These are phyloP conservation scores for Elaphurus davidianus DNA, from an alignment of 2,113 vertebrate species.

Conservation along the genomic window DNA sequence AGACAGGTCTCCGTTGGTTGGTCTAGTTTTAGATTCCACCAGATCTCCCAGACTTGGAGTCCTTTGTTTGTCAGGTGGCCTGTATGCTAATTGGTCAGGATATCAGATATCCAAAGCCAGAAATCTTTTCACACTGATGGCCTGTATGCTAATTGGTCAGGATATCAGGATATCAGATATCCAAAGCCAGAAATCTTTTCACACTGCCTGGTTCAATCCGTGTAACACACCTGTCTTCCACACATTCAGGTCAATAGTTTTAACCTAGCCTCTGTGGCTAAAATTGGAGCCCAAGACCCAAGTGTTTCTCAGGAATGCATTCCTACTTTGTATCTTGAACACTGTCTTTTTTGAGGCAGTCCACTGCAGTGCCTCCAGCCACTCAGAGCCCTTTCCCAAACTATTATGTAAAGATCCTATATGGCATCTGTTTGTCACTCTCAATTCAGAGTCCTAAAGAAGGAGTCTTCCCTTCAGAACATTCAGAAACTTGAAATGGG, in stretches of 20 bases:
- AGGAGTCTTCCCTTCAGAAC: not conserved
- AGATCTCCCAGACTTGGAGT: not conserved
- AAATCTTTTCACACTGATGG: not conserved
- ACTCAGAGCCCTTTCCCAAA: not conserved
- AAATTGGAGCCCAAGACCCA: not conserved
- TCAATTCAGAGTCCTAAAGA: not conserved
- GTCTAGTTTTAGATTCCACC: not conserved
- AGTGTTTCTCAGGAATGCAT: not conserved
- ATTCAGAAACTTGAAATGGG: not conserved
- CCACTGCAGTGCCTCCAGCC: fast-evolving
- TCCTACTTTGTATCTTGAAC: fast-evolving
- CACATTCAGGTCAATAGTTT: not conserved
- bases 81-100: not conserved
- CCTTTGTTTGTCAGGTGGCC: not conserved
- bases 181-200: not conserved
- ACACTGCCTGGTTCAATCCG: not conserved
- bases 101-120: not conserved
- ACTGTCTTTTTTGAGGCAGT: not conserved
- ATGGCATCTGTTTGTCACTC: no score
- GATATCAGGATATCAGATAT: not conserved
- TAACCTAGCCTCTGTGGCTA: not conserved
- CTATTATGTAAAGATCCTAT: no score
- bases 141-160: not conserved
- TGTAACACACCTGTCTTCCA: not conserved
- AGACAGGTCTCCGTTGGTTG: not conserved